phyloP scores from a whole-genome alignment of 2,797 vertebrate genomes.

The Pteropus rufus region DNA sequence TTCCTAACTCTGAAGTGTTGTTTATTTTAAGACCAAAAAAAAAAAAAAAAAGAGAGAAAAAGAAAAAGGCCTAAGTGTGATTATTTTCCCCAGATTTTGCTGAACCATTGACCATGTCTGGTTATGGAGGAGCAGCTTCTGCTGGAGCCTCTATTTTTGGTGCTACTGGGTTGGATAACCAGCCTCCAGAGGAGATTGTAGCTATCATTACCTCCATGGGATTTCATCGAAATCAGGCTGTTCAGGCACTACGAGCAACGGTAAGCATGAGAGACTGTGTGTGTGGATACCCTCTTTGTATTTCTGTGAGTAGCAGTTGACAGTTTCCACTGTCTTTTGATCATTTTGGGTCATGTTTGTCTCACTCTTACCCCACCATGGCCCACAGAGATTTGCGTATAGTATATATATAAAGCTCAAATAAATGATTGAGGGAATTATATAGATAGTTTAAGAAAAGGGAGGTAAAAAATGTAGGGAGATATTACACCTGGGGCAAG shows the following conservation, averaged over 20 bases:
- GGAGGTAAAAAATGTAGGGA: not conserved
- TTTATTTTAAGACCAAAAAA: not conserved
- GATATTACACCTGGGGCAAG: not conserved
- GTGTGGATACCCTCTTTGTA: not conserved
- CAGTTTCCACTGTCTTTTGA: not conserved
- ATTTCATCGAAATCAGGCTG: slow-evolving; percentile 92
- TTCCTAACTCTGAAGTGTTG: not conserved
- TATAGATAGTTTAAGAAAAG: not conserved
- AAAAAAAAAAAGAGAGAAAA: not conserved
- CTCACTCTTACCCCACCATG: not conserved
- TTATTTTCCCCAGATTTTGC: slow-evolving; percentile 91
- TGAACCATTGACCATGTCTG: slow-evolving; percentile 90
- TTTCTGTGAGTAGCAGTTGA: not conserved
- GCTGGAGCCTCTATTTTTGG: slow-evolving; percentile 81
- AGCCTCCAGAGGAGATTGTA: slow-evolving; percentile 95
- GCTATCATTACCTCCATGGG: slow-evolving; percentile 98
- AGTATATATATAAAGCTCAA: not conserved
- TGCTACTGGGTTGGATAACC: slow-evolving; percentile 86
- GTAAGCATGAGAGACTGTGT: slow-evolving; percentile 90
- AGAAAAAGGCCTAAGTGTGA: not conserved
- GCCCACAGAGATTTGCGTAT: not conserved
- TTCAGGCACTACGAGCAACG: slow-evolving; percentile 91
- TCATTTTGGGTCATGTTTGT: not conserved
- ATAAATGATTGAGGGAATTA: not conserved
- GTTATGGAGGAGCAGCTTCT: slow-evolving; percentile 85